These are phyloP conservation scores for Camptogramma bilineatum DNA, from an alignment of 2,888 invertebrate species.

Conservation along the genomic window DNA sequence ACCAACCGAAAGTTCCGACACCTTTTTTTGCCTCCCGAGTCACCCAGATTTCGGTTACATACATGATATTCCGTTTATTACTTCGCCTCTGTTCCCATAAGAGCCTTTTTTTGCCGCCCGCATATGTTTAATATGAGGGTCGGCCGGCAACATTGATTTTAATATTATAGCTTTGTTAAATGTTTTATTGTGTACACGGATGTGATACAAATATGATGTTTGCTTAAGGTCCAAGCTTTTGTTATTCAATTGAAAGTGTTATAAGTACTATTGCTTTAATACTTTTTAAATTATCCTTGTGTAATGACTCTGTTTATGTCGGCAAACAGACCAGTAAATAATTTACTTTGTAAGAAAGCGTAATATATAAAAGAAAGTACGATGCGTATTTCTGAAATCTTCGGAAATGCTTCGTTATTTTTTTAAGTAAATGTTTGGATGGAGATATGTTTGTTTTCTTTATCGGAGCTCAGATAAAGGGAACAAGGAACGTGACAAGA, in stretches of 20 bases:
- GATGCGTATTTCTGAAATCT: slow-evolving; percentile 30
- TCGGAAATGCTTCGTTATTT: slow-evolving; percentile 27
- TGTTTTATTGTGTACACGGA: slow-evolving; percentile 46
- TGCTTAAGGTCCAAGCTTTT: slow-evolving; percentile 12
- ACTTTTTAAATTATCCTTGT: slow-evolving; percentile 38
- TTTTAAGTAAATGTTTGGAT: slow-evolving; percentile 40
- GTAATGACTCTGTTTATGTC: slow-evolving; percentile 34
- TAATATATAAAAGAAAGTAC: slow-evolving; percentile 23
- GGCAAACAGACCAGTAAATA: slow-evolving; percentile 41
- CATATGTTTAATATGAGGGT: slow-evolving; percentile 68
- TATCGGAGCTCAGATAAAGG: slow-evolving; percentile 44
- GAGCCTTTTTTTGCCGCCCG: slow-evolving; percentile 69
- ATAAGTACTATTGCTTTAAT: slow-evolving; percentile 31
- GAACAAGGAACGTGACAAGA: slow-evolving; percentile 29
- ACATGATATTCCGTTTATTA: slow-evolving; percentile 72
- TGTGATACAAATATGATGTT: slow-evolving; percentile 18
- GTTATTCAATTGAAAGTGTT: slow-evolving; percentile 33
- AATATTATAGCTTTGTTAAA: slow-evolving; percentile 57
- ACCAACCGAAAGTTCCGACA: slow-evolving; percentile 47
- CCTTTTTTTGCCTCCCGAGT: slow-evolving; percentile 52
- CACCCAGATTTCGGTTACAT: slow-evolving; percentile 55
- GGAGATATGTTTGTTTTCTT: slow-evolving; percentile 45
- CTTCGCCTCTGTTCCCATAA: slow-evolving; percentile 49
- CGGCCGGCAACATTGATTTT: slow-evolving; percentile 60
- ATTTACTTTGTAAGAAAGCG: slow-evolving; percentile 38